Conservation (phyloP, 2,888 invertebrate species). For the Thecophora atra region DNA sequence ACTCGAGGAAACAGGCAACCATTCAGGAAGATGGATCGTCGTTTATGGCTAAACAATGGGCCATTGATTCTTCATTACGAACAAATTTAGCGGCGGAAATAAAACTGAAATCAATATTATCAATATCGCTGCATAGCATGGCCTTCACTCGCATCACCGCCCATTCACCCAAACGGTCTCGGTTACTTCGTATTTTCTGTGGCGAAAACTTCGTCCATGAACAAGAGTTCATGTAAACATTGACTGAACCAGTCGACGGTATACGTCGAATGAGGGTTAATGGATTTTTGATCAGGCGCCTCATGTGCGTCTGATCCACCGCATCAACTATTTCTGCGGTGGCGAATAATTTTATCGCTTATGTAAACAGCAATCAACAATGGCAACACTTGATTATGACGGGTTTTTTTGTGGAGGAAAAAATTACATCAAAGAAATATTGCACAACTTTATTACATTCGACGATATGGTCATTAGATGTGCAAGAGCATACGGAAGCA, state of each 20-base stretch:
- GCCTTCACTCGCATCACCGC: background rate
- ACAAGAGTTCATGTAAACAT: background rate
- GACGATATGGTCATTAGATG: no score
- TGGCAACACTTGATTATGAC: conserved; percentile 54
- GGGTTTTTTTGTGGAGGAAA: no score
- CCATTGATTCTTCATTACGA: conserved; percentile 53
- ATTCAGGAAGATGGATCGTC: conserved; percentile 49
- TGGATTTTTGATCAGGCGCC: conserved; percentile 60
- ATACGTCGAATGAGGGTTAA: conserved; percentile 51
- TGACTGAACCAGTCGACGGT: conserved; percentile 5
- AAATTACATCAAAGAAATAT: no score
- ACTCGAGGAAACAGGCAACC: background rate
- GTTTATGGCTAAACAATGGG: conserved; percentile 54
- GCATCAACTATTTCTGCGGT: conserved; percentile 38
- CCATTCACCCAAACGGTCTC: background rate
- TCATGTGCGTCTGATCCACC: conserved; percentile 34
- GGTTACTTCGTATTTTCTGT: background rate
- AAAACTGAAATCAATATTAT: conserved; percentile 26
- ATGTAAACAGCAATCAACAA: conserved; percentile 59
- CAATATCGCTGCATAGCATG: conserved; percentile 10
- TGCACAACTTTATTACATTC: no score
- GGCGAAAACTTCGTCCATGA: background rate
- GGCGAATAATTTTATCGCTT: conserved; percentile 55
- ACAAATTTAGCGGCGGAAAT: conserved; percentile 35
- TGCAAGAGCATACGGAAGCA: no score